Conservation (phyloP, 2,888 invertebrate genomes). For the Linnaemya tessellans region DNA sequence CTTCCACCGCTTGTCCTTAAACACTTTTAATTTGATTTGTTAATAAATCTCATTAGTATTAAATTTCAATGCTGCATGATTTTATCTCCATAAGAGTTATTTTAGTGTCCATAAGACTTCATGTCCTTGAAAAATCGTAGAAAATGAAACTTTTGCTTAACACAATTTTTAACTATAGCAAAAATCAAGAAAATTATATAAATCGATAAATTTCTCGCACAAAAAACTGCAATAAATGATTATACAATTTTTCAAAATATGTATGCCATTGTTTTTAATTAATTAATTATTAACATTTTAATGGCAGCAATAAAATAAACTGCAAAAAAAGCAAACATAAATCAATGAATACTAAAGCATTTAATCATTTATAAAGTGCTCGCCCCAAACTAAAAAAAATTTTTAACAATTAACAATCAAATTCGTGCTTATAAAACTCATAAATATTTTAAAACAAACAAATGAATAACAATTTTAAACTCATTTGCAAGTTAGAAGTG, state of each 20-base stretch:
- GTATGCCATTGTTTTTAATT: constrained; percentile 15
- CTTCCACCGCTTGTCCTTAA: too few relatives aligned
- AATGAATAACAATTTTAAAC: neutral
- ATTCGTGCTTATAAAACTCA: constrained; percentile 1
- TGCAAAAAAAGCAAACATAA: constrained; percentile 1
- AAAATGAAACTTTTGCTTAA: too few relatives aligned
- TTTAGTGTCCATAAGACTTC: too few relatives aligned
- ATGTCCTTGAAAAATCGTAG: too few relatives aligned
- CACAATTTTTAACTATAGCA: too few relatives aligned
- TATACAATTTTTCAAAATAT: neutral
- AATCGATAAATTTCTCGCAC: neutral
- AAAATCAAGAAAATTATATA: too few relatives aligned
- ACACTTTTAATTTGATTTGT: too few relatives aligned
- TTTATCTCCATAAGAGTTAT: too few relatives aligned
- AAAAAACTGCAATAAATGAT: neutral
- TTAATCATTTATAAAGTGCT: constrained; percentile 38
- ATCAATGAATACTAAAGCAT: constrained; percentile 32
- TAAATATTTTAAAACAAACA: neutral
- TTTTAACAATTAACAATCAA: constrained; percentile 16
- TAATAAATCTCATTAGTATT: too few relatives aligned
- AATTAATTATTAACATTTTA: constrained; percentile 61
- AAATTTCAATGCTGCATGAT: too few relatives aligned
- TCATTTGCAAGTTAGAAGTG: neutral
- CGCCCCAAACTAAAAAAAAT: neutral
- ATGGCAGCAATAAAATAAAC: constrained; percentile 6